phyloP scores from a whole-genome alignment of 2,797 vertebrate genomes.

The Sebastes flavidus region DNA sequence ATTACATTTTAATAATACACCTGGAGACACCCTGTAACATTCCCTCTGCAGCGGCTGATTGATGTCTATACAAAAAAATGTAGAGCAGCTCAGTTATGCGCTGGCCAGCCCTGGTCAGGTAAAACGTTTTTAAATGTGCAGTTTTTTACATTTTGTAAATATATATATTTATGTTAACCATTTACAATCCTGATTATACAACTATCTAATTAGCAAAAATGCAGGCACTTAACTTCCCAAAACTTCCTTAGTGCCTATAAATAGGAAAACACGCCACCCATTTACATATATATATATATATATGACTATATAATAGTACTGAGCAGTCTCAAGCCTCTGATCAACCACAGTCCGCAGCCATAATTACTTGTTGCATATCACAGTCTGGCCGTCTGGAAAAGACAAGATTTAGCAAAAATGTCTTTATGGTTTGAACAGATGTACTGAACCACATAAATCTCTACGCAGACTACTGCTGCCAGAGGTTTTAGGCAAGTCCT shows the following conservation, averaged over 20 bases:
- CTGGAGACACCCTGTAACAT: constrained; percentile 57
- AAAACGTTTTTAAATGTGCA: constrained; percentile 52
- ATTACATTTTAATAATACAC: constrained; percentile 50
- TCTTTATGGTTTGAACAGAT: constrained; percentile 79
- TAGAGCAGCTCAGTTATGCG: constrained; percentile 40
- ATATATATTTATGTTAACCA: constrained; percentile 73
- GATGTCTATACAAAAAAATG: constrained; percentile 70
- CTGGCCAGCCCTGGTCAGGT: constrained; percentile 34
- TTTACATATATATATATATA: constrained; percentile 67
- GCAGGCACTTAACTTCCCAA: constrained; percentile 71
- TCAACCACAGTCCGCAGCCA: constrained; percentile 61
- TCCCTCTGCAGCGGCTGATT: constrained; percentile 54
- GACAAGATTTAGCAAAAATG: constrained; percentile 62
- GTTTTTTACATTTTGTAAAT: constrained; percentile 68
- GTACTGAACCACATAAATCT: constrained; percentile 75
- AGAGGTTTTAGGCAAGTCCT: constrained; percentile 52
- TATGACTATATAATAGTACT: constrained; percentile 67
- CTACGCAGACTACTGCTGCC: constrained; percentile 50
- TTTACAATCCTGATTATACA: constrained; percentile 77
- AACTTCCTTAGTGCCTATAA: constrained; percentile 67
- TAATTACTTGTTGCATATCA: constrained; percentile 68
- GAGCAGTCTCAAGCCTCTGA: constrained; percentile 51
- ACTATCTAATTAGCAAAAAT: constrained; percentile 67
- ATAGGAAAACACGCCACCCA: constrained; percentile 60
- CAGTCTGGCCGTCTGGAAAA: constrained; percentile 67